phyloP scores from a whole-genome alignment of 2,797 vertebrate species.

The Sparus aurata region DNA sequence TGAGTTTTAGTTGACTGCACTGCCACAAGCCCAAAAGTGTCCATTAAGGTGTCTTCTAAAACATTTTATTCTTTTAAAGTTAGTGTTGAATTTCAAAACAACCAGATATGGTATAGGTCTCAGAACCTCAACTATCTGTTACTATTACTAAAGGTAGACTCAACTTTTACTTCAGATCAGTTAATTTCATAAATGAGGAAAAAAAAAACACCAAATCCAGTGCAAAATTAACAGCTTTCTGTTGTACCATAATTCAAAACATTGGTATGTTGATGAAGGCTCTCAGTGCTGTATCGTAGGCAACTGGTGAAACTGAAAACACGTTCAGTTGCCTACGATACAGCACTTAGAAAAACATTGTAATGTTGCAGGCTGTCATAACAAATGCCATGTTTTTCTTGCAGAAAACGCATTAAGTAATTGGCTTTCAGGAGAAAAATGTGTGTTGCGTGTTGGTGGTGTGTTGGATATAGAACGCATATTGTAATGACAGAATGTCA shows the following conservation, averaged over 20 bases:
- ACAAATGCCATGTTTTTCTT: not conserved
- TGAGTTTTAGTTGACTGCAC: slow-evolving; percentile 1
- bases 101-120: not conserved
- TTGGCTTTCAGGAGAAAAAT: not conserved
- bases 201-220: not conserved
- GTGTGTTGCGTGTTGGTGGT: no score
- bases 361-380: not conserved
- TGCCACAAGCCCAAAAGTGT: not conserved
- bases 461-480: not conserved
- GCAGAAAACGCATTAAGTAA: not conserved
- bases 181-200: not conserved
- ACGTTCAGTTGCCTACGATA: no score
- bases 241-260: not conserved
- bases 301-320: no score
- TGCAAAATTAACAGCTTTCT: not conserved
- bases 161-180: not conserved
- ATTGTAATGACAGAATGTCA: not conserved
- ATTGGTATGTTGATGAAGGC: no score
- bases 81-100: not conserved
- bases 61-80: not conserved
- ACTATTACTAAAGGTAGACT: not conserved
- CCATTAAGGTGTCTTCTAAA: not conserved
- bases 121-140: no score
- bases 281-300: no score
- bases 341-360: not conserved